phyloP scores from a whole-genome alignment of 2,888 invertebrate species.

The Oscheius sp. region DNA sequence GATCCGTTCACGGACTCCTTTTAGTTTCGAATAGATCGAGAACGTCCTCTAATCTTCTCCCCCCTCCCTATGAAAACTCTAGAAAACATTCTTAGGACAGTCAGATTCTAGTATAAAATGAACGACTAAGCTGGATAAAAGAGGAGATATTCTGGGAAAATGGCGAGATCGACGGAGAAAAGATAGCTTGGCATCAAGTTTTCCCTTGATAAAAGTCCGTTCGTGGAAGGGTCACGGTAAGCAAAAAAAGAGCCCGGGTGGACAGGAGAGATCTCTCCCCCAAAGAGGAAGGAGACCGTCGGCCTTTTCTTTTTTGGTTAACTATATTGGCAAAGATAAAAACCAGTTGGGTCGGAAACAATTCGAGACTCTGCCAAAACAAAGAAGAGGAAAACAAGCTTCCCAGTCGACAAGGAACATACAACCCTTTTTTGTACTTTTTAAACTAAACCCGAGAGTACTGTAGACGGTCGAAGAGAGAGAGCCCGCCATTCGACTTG shows the following conservation, averaged over 20 bases:
- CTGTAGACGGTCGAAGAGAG: not conserved
- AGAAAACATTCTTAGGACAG: no score
- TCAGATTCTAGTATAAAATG: no score
- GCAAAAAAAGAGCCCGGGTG: not conserved
- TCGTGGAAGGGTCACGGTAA: slow-evolving; percentile 25
- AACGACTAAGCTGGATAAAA: no score
- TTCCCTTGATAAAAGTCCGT: no score
- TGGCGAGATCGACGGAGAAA: not conserved
- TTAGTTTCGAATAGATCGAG: no score
- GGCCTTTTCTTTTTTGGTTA: slow-evolving; percentile 9
- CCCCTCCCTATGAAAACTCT: no score
- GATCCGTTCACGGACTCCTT: no score
- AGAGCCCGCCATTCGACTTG: not conserved
- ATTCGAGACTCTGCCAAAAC: slow-evolving; percentile 31
- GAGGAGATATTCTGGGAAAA: no score
- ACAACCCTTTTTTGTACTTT: not conserved
- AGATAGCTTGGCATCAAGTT: not conserved
- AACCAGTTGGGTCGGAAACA: slow-evolving; percentile 34
- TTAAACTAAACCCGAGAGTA: not conserved
- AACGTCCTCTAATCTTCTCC: no score
- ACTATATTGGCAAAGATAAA: slow-evolving; percentile 36
- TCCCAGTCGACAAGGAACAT: not conserved
- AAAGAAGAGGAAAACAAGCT: slow-evolving; percentile 30
- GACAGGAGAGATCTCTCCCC: not conserved
- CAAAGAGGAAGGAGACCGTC: not conserved